Evolutionary conservation across 2,113 vertebrate genomes (phyloP).

Genomic region (Orientallactaga bullata): DNA sequence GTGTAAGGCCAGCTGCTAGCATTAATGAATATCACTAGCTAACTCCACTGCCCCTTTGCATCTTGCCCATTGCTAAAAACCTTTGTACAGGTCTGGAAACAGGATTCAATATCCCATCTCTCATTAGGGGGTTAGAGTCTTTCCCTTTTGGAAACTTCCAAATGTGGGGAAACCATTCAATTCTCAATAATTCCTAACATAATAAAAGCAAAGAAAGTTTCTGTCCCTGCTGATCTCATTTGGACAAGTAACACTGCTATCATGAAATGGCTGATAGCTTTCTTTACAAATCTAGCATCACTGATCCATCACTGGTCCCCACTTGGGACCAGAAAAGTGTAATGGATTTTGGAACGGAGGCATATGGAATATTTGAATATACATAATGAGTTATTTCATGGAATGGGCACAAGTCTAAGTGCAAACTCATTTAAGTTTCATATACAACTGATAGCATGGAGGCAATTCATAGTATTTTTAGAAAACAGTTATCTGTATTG

Average conservation of each 20-base stretch:
- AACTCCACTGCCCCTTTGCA: not conserved
- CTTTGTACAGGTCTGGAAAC: not conserved
- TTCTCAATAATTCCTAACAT: slow-evolving; percentile 43
- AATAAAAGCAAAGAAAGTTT: slow-evolving; percentile 38
- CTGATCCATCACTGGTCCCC: not conserved
- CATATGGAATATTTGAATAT: not conserved
- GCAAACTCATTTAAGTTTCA: not conserved
- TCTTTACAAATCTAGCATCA: not conserved
- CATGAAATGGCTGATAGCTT: slow-evolving; percentile 30
- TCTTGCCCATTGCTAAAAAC: not conserved
- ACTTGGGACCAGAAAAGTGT: not conserved
- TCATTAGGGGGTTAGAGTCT: slow-evolving; percentile 40
- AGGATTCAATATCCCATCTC: not conserved
- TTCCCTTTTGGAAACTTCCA: not conserved
- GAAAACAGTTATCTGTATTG: not conserved
- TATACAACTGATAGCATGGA: not conserved
- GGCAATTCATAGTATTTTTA: not conserved
- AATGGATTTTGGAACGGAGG: not conserved
- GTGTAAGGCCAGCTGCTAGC: not conserved
- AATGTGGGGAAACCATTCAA: slow-evolving; percentile 25
- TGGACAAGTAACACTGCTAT: not conserved
- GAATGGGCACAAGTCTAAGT: not conserved
- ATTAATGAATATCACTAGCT: not conserved
- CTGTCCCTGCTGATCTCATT: not conserved
- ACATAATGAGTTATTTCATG: not conserved